Base-by-base conservation (phyloP, 2,113 vertebrate species). In the Myocastor coypus region DNA sequence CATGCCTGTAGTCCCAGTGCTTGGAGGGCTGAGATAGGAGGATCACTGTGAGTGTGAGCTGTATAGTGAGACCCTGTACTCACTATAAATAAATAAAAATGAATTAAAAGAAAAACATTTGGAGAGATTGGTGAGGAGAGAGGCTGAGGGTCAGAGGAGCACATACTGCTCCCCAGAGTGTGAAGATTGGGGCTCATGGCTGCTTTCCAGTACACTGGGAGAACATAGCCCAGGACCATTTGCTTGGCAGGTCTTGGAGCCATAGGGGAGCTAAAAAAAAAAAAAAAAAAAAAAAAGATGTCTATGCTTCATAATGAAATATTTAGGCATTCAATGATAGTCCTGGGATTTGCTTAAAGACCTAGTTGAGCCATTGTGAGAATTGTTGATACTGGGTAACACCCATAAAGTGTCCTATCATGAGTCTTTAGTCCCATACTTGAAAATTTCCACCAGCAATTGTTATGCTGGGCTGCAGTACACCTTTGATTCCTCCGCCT, bases 391-490 rank as follows among this genome's bases (percentile, higher is more conserved):
- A 50, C 66, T 75, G 66, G 19, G 16, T 66, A 50, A 71, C 80
- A 68, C 24, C 1, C 42, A 77, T 66, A 75, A 55, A 14, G 50
- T 28, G 2, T 19, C 91, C 66, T 37, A 0, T 59, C 61, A 34
- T 30, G 37, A 61, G 10, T 78, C 63, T 93, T 78, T 55, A n/a
- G 34, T 55, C 30, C 26, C 7, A 0, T 14, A 16, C 81, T 92
- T 88, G 92, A 92, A 87, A 83, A 78, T 90, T 87, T 89, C 88
- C 37, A 34, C 55, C 40, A 85, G 40, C 71, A 84, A 77, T 61
- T 0, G 46, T 2, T 81, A 28, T 8, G 12, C 32, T 71, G 86
- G 78, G 87, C 46, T 88, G 78, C 69, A 10, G 22, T 3, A 1
- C 17, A 12, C 40, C 10, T 90, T 55, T 78, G 32, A 55, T 42